Evolutionary conservation across 2,113 vertebrate genomes (phyloP).

Genomic region (Misgurnus anguillicaudatus): DNA sequence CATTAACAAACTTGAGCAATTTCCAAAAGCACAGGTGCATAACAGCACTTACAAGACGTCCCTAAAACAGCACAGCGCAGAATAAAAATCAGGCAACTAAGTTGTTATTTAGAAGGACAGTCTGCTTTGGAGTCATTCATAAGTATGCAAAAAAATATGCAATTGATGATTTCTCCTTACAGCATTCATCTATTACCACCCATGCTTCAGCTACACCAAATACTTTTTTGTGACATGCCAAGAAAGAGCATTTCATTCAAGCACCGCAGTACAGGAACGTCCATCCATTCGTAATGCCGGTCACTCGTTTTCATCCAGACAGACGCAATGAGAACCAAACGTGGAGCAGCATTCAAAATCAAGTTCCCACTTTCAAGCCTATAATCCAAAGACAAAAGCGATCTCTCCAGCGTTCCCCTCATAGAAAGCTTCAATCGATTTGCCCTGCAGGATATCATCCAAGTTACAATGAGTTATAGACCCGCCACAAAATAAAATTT

Average conservation of each 20-base stretch:
- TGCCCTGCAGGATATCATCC: neutral
- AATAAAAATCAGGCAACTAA: neutral
- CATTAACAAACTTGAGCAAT: too few relatives aligned
- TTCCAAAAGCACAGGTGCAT: too few relatives aligned
- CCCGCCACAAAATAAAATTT: too few relatives aligned
- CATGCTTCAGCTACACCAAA: conserved; percentile 34
- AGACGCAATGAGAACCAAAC: conserved; percentile 31
- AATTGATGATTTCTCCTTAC: conserved; percentile 15
- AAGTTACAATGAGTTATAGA: too few relatives aligned
- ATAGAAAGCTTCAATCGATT: neutral
- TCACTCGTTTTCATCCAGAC: conserved; percentile 41
- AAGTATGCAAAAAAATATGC: conserved; percentile 12
- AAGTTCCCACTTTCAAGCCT: conserved; percentile 26
- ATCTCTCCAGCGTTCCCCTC: neutral
- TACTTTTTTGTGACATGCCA: conserved; percentile 1
- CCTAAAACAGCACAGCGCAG: neutral
- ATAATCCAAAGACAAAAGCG: conserved; percentile 29
- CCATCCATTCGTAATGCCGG: conserved; percentile 51
- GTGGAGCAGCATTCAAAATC: conserved; percentile 37
- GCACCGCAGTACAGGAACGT: neutral
- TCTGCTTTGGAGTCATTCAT: too few relatives aligned
- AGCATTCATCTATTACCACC: conserved; percentile 42
- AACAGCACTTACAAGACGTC: too few relatives aligned
- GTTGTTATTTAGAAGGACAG: neutral
- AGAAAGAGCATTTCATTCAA: neutral